phyloP scores from a whole-genome alignment of 2,797 vertebrate genomes.

The Ctenochaetus hawaiiensis region DNA sequence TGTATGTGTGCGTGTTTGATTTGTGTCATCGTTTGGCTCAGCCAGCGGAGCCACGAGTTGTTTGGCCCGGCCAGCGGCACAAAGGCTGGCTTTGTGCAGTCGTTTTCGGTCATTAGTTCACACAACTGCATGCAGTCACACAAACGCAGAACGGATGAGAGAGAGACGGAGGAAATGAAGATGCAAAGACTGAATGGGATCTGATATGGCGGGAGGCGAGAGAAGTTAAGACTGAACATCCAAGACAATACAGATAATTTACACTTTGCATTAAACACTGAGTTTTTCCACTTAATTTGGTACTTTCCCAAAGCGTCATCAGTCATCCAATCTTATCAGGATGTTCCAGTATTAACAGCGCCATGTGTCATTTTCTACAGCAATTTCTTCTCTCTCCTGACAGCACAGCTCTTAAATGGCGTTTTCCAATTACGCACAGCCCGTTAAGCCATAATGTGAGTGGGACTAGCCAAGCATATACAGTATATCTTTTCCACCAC shows the following conservation, averaged over 20 bases:
- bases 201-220: conserved; percentile 21
- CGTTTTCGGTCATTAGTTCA: conserved; percentile 79
- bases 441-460: conserved; percentile 41
- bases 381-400: conserved; percentile 18
- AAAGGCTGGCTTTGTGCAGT: conserved; percentile 77
- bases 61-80: conserved; percentile 67
- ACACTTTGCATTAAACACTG: conserved; percentile 51
- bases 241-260: conserved; percentile 55
- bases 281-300: conserved; percentile 64
- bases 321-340: conserved; percentile 54
- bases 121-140: conserved; percentile 61
- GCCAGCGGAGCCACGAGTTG: conserved; percentile 71
- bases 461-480: conserved; percentile 43
- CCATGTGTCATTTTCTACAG: conserved; percentile 50
- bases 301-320: conserved; percentile 35
- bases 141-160: conserved; percentile 30
- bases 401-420: conserved; percentile 29
- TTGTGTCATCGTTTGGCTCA: conserved; percentile 65
- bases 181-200: conserved; percentile 50
- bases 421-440: conserved; percentile 42
- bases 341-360: conserved; percentile 57
- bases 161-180: conserved; percentile 18
- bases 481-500: conserved; percentile 5
- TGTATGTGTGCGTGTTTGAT: conserved; percentile 7
- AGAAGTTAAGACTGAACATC: conserved; percentile 26